phyloP scores from a whole-genome alignment of 2,113 vertebrate species.

The Cromileptes altivelis region DNA sequence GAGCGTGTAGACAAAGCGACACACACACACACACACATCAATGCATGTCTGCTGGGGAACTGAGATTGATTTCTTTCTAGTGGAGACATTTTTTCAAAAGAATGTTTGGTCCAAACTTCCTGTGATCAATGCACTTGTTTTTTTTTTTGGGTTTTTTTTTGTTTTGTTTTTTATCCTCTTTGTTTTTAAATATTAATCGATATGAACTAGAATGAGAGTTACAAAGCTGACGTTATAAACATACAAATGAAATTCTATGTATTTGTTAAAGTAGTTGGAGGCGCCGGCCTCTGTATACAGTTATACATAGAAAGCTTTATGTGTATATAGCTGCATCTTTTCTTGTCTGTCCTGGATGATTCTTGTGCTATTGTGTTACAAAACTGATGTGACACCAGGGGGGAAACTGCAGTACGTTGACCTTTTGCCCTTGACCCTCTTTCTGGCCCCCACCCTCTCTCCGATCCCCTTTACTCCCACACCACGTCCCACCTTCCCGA shows the following conservation, averaged over 20 bases:
- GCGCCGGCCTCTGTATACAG: conserved; percentile 67
- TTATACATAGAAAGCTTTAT: conserved; percentile 83
- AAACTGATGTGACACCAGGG: conserved; percentile 70
- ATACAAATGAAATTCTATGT: conserved; percentile 77
- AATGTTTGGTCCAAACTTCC: conserved; percentile 61
- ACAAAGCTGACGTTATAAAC: conserved; percentile 68
- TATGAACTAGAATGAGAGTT: conserved; percentile 70
- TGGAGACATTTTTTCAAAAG: conserved; percentile 43
- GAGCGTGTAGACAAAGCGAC: conserved; percentile 45
- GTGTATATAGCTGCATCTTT: conserved; percentile 80
- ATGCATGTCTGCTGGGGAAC: conserved; percentile 72
- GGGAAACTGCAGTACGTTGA: conserved; percentile 66
- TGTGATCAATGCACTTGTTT: conserved; percentile 71
- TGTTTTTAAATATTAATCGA: conserved; percentile 66
- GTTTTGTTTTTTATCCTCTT: conserved; percentile 9
- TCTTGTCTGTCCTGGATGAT: conserved; percentile 79
- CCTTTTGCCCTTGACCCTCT: conserved; percentile 49
- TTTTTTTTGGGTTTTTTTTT: neutral
- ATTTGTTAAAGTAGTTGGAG: conserved; percentile 76
- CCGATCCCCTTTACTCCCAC: neutral
- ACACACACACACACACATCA: conserved; percentile 42
- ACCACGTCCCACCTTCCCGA: conserved; percentile 4
- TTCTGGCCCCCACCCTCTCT: neutral
- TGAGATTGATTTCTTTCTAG: conserved; percentile 57
- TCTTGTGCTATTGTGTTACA: conserved; percentile 79